Base-by-base conservation (phyloP, 2,888 invertebrate species). In the Ischnura elegans region DNA sequence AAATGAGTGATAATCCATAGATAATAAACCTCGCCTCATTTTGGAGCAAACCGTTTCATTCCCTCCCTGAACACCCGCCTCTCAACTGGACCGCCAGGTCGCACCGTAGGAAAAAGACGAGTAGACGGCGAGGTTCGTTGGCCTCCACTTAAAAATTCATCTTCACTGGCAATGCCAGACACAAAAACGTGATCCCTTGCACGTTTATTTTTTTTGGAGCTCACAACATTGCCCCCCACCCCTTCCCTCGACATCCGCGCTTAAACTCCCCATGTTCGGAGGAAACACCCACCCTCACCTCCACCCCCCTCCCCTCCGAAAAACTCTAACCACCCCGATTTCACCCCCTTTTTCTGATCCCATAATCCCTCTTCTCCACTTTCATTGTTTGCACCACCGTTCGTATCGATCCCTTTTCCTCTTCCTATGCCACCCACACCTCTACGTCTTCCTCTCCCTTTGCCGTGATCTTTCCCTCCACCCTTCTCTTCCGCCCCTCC, bases 291-390 rank as follows among this genome's bases (percentile, higher is more conserved):
- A 19, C 90, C 43, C 43, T 51, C 51, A 2, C 19, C 13, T 51
- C 13, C 51, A 13, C 51, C 51, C 13, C 47, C 47, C 47, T 8
- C n/a, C n/a, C n/a, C 55, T n/a, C 47, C 6, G 55, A 85, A 87
- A 55, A 47, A 55, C 29, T n/a, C 55, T 21, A 29, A 36, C 36
- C 43, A 61, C 13, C 29, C 90, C n/a, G n/a, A 90, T 90, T 87
- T 90, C 42, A 76, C 76, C 76, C 90, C 90, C 43, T 47, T 43
- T 61, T 66, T 45, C 61, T 61, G 61, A 90, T 66, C 90, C 61
- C 87, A 87, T 87, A 87, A 87, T 87, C 90, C 90, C 61, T 76
- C 76, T 90, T 61, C 90, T 61, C 61, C 61, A 90, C 90, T 43
- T 61, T 90, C 90, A 90, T 90, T 90, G 90, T 90, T 90, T 90